Base-by-base conservation (phyloP, 2,113 vertebrate species). In the Alethe diademata region DNA sequence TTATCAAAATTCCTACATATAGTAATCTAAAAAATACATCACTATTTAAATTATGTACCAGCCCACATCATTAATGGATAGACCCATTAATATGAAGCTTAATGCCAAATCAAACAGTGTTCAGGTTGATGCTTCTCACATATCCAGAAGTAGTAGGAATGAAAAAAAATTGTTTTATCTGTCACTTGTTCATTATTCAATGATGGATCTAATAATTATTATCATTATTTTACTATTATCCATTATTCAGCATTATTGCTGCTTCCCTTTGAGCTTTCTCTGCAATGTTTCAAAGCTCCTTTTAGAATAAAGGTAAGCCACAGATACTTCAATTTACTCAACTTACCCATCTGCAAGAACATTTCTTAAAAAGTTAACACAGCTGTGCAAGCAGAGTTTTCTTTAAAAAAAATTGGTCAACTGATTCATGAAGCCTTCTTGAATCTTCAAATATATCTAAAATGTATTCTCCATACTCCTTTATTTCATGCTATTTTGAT, bases 371-470 rank as follows among this genome's bases (percentile, higher is more conserved):
- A 78, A 71, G 53, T 76, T 53, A 91, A 64, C 13, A 70, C 26
- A 65, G 16, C 9, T 71, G 67, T n/a, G 6, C 78, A 66, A 71
- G 24, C 40, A 83, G 64, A 91, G 40, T 62, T 78, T 57, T 79
- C 36, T 50, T 91, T 85, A 75, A 95, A 86, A 47, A 89, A 69
- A 90, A n/a, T 76, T 76, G 40, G 91, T 74, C 50, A 94, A 69
- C 36, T 61, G 19, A 93, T 72, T 45, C 6, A 33, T 56, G 19
- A 38, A 87, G 35, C 9, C 10, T 70, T 56, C 54, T 8, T 76
- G 35, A 35, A 50, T 86, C 38, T 92, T 91, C 81, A 93, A 47
- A 47, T 65, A 48, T 29, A 64, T 70, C 29, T 92, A 35, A 96
- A 87, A 90, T 47, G 2, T 50, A 65, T 88, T 94, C 76, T 62